Evolutionary conservation across 2,113 vertebrate genomes (phyloP).

Genomic region (Varanus komodoensis): DNA sequence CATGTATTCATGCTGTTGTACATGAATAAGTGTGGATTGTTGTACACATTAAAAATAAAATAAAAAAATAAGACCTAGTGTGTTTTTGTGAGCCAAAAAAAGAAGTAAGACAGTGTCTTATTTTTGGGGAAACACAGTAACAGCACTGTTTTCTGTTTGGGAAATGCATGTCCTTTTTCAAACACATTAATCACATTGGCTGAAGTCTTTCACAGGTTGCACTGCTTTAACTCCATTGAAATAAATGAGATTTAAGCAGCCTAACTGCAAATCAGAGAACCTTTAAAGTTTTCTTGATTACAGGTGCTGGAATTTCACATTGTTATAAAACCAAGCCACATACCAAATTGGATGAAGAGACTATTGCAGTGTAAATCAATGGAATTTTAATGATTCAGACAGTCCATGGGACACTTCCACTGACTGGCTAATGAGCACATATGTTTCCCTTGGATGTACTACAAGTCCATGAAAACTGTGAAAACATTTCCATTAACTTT

Average conservation of each 20-base stretch:
- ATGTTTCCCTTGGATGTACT: not conserved
- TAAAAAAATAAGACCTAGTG: too few relatives aligned
- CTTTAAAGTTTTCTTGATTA: not conserved
- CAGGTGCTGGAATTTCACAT: not conserved
- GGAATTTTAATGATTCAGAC: accelerated
- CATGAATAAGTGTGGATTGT: too few relatives aligned
- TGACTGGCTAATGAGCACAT: not conserved
- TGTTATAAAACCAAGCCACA: not conserved
- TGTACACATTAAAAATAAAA: too few relatives aligned
- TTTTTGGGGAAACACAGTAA: not conserved
- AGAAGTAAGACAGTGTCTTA: too few relatives aligned
- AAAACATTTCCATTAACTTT: not conserved
- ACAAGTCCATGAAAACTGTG: not conserved
- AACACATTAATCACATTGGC: not conserved
- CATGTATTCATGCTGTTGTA: too few relatives aligned
- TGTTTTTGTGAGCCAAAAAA: too few relatives aligned
- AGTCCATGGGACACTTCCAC: not conserved
- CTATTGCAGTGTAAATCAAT: not conserved
- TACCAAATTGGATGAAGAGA: not conserved
- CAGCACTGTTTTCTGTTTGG: not conserved
- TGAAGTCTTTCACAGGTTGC: not conserved
- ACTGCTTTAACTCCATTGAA: not conserved
- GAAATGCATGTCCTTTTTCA: not conserved
- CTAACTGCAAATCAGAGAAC: not conserved
- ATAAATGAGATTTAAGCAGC: not conserved